Evolutionary conservation across 2,888 invertebrate species (phyloP).

Genomic region (Drosophila rubida): DNA sequence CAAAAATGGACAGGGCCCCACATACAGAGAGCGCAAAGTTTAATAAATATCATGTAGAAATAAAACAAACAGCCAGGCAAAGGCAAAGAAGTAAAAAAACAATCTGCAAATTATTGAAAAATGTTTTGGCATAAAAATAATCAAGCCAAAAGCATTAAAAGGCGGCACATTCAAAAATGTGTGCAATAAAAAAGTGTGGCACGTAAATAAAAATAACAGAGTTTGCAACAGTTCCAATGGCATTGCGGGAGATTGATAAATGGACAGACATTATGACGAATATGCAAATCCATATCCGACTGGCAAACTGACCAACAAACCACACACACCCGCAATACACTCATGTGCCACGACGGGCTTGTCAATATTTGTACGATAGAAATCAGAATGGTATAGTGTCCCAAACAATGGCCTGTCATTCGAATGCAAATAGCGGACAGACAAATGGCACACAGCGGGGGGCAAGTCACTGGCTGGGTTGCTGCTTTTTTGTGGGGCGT

Average conservation of each 20-base stretch:
- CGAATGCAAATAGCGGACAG: slow-evolving; percentile 15
- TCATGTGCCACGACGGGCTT: slow-evolving; percentile 11
- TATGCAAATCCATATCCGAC: slow-evolving; percentile 50
- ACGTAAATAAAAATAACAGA: not conserved
- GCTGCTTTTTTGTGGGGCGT: not conserved
- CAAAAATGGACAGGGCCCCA: slow-evolving; percentile 37
- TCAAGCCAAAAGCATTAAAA: slow-evolving; percentile 4
- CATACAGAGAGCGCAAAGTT: slow-evolving; percentile 8
- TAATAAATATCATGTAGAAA: slow-evolving; percentile 23
- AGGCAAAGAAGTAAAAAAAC: not conserved
- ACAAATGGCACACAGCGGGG: not conserved
- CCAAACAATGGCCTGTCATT: slow-evolving; percentile 54
- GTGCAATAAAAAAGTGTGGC: slow-evolving; percentile 17
- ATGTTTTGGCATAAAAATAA: slow-evolving; percentile 11
- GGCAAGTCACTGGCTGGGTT: not conserved
- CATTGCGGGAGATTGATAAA: slow-evolving; percentile 71
- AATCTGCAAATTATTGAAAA: slow-evolving; percentile 30
- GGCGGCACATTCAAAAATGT: not conserved
- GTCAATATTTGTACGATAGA: slow-evolving; percentile 61
- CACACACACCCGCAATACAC: slow-evolving; percentile 2
- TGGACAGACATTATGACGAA: slow-evolving; percentile 55
- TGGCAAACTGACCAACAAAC: slow-evolving; percentile 44
- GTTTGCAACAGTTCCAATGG: slow-evolving; percentile 44
- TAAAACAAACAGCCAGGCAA: slow-evolving; percentile 5
- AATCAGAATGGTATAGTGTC: slow-evolving; percentile 60